Evolutionary conservation across 2,888 invertebrate genomes (phyloP), one percentile per base, ranked within the genome.

Genomic region (Oligia latruncula): DNA sequence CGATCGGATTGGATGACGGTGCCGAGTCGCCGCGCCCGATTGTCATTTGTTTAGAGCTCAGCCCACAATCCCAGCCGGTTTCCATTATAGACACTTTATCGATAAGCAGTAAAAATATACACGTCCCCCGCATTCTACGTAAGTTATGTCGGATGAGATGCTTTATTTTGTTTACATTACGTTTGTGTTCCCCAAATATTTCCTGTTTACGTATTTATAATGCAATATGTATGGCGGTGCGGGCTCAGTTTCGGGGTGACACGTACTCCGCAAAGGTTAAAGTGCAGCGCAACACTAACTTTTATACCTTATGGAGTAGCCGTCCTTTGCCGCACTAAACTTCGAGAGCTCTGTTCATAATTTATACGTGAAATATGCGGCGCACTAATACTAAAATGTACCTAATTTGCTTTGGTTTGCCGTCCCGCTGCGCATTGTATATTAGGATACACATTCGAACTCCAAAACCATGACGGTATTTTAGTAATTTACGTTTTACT

Each of bases 1-100:
- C 93, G 94, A 94, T 95, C 94, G 93, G 93, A 95, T 95, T 95
- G 93, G 92, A 93, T 92, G 92, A 91, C 90, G 89, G 87, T 89
- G 91, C 87, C 87, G 91, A 91, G 89, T 91, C 90, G 89, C 86
- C 88, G 89, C 86, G 86, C 90, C 85, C 92, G 91, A 91, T 90
- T 92, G 93, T 92, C 94, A 93, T 93, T 94, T 94, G 92, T 93
- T 93, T 94, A 92, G 91, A 90, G 90, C 87, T 91, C 88, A 90
- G 84, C 86, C 84, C 87, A 85, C 86, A 88, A 90, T 87, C 87
- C 88, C 82, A 81, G 77, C 77, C 86, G 76, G 87, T 91, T 91
- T 83, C 87, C 85, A 90, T 90, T 91, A 91, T 87, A 81, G 88
- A 89, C 89, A 90, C 88, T 89, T 90, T 88, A 90, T 88, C 83